Evolutionary conservation across 2,113 vertebrate genomes (phyloP).

Genomic region (Corvus moneduloides): DNA sequence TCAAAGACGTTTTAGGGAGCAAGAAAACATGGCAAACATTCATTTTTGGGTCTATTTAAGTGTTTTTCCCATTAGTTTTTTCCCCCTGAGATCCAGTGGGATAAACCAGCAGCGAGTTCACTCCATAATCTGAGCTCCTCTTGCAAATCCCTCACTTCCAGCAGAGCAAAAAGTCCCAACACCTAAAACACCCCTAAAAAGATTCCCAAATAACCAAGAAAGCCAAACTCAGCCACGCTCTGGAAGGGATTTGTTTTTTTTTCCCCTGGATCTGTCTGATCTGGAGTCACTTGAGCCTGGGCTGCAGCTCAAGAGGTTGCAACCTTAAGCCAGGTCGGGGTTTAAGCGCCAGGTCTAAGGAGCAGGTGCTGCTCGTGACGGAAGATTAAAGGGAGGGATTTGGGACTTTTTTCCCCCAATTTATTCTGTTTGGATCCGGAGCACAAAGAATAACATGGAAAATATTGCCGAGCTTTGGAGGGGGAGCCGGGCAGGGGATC

Average conservation of each 20-base stretch:
- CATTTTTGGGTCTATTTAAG: rapidly evolving
- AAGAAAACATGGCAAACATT: rapidly evolving
- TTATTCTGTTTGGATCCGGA: neutral
- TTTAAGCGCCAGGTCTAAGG: neutral
- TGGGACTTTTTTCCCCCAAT: neutral
- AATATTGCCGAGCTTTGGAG: neutral
- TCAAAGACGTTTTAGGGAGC: neutral
- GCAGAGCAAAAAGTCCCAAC: neutral
- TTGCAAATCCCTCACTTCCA: neutral
- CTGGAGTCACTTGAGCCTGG: neutral
- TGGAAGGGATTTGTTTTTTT: neutral
- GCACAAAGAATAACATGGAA: neutral
- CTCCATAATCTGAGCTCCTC: neutral
- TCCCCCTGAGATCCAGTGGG: neutral
- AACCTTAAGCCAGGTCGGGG: constrained; percentile 27
- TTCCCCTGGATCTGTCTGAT: neutral
- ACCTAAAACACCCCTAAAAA: neutral
- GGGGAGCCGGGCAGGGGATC: neutral
- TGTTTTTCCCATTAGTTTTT: rapidly evolving
- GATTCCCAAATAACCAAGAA: neutral
- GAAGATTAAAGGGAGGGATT: neutral
- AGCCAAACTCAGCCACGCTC: neutral
- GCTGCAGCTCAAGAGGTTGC: neutral
- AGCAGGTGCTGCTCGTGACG: neutral
- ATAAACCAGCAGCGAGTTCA: neutral